Base-by-base conservation (phyloP, 2,797 vertebrate genomes). In the Chromobotia macracanthus region DNA sequence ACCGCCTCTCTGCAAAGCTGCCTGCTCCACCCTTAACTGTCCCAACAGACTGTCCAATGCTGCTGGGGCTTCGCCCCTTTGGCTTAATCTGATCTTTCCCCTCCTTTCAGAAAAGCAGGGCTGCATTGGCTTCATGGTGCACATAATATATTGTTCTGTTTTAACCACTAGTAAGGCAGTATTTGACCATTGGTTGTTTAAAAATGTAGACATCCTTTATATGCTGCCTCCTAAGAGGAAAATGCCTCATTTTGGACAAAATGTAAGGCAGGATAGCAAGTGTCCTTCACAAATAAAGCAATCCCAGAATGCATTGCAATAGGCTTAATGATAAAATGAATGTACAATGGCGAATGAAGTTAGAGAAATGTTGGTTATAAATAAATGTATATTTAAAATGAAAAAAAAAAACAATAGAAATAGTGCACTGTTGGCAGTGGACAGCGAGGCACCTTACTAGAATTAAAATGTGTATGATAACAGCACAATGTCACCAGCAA, bases 1-100 rank as follows among this genome's bases (percentile, higher is more conserved):
- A 84, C 87, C 61, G 75, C 64, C 75, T 66, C 72, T 78, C 69
- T 58, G 56, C 68, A 63, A 46, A 66, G 58, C 66, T 69, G 66
- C 28, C 53, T 77, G 68, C 35, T 79, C 66, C 76, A 50, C 66
- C 68, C 55, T 61, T 71, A 65, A 55, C 76, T 75, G 44, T 79
- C 68, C 69, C 58, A 16, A n/a, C 41, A 71, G 48, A 65, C 60
- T 68, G 41, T 41, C 68, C 41, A 46, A 48, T 69, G 1, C 46
- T 41, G 79, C 25, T 28, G 53, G 72, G 25, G 79, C 70, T 82
- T 78, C 74, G 72, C 61, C 73, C 53, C 61, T 31, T 64, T 8
- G 3, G 63, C 63, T 68, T 63, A 75, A 80, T 64, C 71, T 69
- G 35, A 83, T 67, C 28, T 69, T 66, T 68, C 61, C 58, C 64